A percentile compares a stretch with the other conserved stretches of the same genome.
Evolutionary conservation across 2,888 invertebrate genomes (phyloP).

Genomic region (Stramonita haemastoma): DNA sequence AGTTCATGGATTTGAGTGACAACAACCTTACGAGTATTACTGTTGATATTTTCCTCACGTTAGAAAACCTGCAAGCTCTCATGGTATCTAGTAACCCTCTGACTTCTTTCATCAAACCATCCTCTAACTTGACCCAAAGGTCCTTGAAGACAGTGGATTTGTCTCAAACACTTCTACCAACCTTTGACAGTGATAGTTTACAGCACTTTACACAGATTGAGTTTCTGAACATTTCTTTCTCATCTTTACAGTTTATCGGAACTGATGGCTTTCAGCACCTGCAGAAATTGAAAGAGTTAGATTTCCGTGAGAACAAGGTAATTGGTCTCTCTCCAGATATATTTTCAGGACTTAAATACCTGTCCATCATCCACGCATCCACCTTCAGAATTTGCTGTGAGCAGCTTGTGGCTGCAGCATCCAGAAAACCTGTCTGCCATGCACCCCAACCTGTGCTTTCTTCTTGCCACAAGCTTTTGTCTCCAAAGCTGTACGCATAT

Average conservation of each 20-base stretch:
- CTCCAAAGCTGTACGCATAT: background rate
- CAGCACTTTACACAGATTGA: background rate
- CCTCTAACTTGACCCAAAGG: background rate
- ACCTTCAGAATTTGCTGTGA: background rate
- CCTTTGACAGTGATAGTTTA: background rate
- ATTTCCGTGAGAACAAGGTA: background rate
- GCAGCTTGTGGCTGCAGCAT: background rate
- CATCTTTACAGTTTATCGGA: background rate
- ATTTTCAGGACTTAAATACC: background rate
- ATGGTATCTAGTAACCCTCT: background rate
- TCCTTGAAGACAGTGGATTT: background rate
- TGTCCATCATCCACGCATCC: background rate
- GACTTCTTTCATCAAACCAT: background rate
- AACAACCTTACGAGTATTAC: background rate
- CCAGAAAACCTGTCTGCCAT: background rate
- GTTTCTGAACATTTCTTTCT: background rate
- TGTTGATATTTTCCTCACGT: background rate
- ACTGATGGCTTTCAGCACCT: background rate
- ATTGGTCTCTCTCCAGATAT: background rate
- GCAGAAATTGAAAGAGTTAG: background rate
- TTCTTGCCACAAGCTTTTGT: background rate
- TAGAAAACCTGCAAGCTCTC: background rate
- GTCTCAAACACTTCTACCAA: background rate
- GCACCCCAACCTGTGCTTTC: background rate
- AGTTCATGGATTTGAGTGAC: background rate